Base-by-base conservation (phyloP, 2,797 vertebrate species). In the Distichodus sexfasciatus region DNA sequence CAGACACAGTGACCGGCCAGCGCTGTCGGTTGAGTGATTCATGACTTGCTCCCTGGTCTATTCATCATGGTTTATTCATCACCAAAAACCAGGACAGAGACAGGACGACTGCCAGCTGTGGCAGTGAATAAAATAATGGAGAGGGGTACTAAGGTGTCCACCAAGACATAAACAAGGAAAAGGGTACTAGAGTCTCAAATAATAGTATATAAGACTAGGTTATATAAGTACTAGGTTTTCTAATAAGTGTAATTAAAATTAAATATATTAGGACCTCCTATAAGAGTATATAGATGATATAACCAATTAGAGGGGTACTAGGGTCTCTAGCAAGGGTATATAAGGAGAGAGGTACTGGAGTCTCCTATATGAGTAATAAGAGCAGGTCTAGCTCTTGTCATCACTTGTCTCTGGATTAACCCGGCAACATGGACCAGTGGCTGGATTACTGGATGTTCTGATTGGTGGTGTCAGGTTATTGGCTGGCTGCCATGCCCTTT, bases 1-100 rank as follows among this genome's bases (percentile, higher is more conserved):
- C 64, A 84, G 80, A 81, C 83, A 86, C 84, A 82, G 83, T 86
- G 84, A 89, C 85, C 83, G 80, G 82, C 77, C 72, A 71, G 69
- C 36, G 36, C 31, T 55, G 26, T 51, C 78, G 75, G n/a, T 69
- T 62, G 43, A 76, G 70, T 76, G 79, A 81, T 75, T 69, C 81
- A 82, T 81, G 84, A 86, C 82, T 76, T 71, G 71, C 81, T 81
- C 44, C 19, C 69, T 76, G 80, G 72, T 59, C 54, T 75, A 35
- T 44, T 76, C 76, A 75, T 77, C 79, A 76, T 78, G 73, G 35
- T 83, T 84, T 82, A 84, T 82, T 87, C 74, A 84, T 84, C 72
- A 29, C 28, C 41, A 43, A 24, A 28, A 15, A 1, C 24, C 29
- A 28, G 24, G 31, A 31, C 21, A 12, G 59, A 11, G 19, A 43